Evolutionary conservation across 2,888 invertebrate species (phyloP).

Genomic region (Eupithecia inturbata): DNA sequence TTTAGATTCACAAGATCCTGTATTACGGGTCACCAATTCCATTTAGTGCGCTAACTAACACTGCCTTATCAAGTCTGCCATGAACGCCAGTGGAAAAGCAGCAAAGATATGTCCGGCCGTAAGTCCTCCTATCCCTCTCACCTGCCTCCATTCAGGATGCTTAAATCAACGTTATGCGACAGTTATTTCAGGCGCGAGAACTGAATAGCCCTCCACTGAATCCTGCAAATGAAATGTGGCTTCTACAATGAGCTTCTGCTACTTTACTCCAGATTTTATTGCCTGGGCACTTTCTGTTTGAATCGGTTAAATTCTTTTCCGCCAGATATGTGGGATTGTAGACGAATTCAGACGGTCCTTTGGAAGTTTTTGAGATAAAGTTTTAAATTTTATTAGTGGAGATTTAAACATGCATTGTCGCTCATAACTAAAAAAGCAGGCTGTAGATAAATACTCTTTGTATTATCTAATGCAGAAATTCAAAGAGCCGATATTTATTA

Average conservation of each 20-base stretch:
- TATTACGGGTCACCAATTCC: too few relatives aligned
- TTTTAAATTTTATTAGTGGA: background rate
- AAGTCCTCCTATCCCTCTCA: slow-evolving; percentile 46
- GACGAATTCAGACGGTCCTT: background rate
- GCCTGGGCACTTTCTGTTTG: slow-evolving; percentile 15
- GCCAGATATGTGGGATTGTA: background rate
- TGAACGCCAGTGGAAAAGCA: slow-evolving; percentile 7
- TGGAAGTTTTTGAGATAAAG: background rate
- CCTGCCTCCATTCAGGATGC: slow-evolving; percentile 52
- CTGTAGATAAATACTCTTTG: too few relatives aligned
- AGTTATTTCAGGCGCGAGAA: slow-evolving; percentile 73
- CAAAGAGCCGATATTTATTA: too few relatives aligned
- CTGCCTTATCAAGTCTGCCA: slow-evolving; percentile 1
- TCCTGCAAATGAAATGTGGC: slow-evolving; percentile 66
- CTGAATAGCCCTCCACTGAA: slow-evolving; percentile 69
- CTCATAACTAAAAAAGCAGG: background rate
- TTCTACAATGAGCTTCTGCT: slow-evolving; percentile 45
- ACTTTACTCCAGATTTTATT: slow-evolving; percentile 35
- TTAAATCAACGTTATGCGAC: slow-evolving; percentile 76
- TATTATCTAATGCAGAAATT: background rate
- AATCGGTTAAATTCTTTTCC: slow-evolving; percentile 2
- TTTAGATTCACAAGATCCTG: too few relatives aligned
- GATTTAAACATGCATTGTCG: background rate
- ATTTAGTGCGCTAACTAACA: too few relatives aligned
- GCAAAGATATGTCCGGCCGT: slow-evolving; percentile 14